Base-by-base conservation (phyloP, 2,113 vertebrate genomes). In the Tricholaema leucomelas region DNA sequence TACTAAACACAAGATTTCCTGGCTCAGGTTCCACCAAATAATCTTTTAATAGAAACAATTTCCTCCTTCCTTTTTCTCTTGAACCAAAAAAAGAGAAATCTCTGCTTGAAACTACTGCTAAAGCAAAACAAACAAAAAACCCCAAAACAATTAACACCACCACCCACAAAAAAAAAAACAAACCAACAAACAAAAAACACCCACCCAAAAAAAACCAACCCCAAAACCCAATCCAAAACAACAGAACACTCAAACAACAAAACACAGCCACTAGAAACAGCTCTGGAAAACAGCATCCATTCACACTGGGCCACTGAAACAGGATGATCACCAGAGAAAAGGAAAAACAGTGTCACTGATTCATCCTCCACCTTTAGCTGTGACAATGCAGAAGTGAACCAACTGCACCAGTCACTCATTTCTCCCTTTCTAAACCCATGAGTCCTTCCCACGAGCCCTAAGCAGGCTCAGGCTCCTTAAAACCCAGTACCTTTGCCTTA, bases 301-400 rank as follows among this genome's bases (percentile, higher is more conserved):
- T 40, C 61, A 2, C 2, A 0, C 0, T 1, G 36, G 75, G 50
- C 20, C 65, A 28, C 31, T 6, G 30, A 9, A 55, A 64, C 52
- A 21, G 24, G 35, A 23, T 0, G 16, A 59, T 4, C 59, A 10
- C 15, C 28, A 23, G 25, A 38, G 70, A 42, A 72, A 58, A 21
- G n/a, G 23, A 40, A 40, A 50, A n/a, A 0, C 38, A 25, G 36
- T 2, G 31, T 3, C 66, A 17, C 20, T 23, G 6, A 38, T 13
- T 50, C 66, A 74, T 19, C n/a, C 42, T 44, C 50, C 16, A 1
- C 4, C 67, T 38, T 20, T 1, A 80, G 56, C 2, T 42, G 25
- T 2, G 0, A 20, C 12, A 30, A 55, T 5, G 35, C 52, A 56
- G 15, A 54, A 38, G 33, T 7, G 18, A 71, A 48, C 25, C 16